phyloP scores from a whole-genome alignment of 2,113 vertebrate species.

The Cyprinodon variegatus region DNA sequence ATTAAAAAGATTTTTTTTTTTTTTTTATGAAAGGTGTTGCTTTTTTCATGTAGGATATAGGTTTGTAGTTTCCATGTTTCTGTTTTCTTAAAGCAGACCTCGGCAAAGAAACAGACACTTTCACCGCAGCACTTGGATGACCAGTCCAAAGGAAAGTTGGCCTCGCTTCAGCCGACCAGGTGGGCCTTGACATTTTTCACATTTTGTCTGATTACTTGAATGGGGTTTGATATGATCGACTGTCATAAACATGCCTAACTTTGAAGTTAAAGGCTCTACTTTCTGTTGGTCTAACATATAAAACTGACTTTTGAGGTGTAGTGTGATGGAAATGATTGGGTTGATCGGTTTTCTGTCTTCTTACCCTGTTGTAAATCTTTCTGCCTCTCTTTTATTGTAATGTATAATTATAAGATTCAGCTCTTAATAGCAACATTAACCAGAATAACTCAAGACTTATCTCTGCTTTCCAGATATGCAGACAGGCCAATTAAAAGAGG shows the following conservation, averaged over 20 bases:
- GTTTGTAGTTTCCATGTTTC: background rate
- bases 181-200: constrained; percentile 50
- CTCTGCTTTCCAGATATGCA: background rate
- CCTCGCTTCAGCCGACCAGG: constrained; percentile 93
- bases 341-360: background rate
- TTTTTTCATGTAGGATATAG: background rate
- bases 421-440: background rate
- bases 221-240: background rate
- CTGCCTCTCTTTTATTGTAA: background rate
- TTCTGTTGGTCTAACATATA: background rate
- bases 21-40: background rate
- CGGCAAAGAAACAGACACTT: constrained; percentile 89
- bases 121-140: constrained; percentile 91
- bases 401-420: background rate
- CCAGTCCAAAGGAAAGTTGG: constrained; percentile 90
- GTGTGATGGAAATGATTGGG: no score
- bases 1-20: background rate
- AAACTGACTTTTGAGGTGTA: background rate
- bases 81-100: constrained; percentile 72
- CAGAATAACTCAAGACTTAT: background rate
- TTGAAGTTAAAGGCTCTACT: background rate
- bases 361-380: background rate
- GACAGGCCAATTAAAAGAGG: background rate
- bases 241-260: background rate
- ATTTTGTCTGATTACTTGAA: no score